A percentile compares a stretch with the other conserved stretches of the same genome.
Conservation (phyloP, 2,888 invertebrate genomes). For the Drosophila tripunctata region DNA sequence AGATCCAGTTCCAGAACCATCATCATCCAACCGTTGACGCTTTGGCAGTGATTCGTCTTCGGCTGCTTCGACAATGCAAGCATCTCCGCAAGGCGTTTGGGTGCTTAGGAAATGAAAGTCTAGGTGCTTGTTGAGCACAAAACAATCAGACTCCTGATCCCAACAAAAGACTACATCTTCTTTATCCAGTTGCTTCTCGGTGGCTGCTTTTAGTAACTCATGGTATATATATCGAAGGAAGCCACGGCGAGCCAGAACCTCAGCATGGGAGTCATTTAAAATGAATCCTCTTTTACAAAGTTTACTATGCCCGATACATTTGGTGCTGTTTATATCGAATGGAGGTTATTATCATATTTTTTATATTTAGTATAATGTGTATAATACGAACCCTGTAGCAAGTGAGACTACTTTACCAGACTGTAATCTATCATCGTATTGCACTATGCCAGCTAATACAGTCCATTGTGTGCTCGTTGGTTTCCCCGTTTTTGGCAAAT, state of each 20-base stretch:
- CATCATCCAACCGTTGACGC: constrained; percentile 39
- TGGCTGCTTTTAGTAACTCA: constrained; percentile 85
- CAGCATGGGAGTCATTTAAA: constrained; percentile 96
- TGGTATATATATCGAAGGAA: constrained; percentile 91
- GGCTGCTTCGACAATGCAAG: constrained; percentile 88
- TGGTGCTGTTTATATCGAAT: constrained; percentile 88
- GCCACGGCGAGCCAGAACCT: constrained; percentile 92
- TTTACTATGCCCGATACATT: constrained; percentile 91
- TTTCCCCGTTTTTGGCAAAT: constrained; percentile 91
- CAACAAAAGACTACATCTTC: constrained; percentile 81
- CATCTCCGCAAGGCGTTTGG: constrained; percentile 97
- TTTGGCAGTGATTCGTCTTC: constrained; percentile 27
- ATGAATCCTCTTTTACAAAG: constrained; percentile 88
- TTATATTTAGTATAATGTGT: not conserved
- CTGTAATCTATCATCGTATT: constrained; percentile 83
- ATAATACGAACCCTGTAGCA: constrained; percentile 79
- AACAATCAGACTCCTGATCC: constrained; percentile 79
- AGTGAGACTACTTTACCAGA: constrained; percentile 89
- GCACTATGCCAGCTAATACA: constrained; percentile 90
- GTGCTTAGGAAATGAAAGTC: constrained; percentile 94
- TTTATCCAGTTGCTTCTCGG: constrained; percentile 36
- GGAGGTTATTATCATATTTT: not conserved
- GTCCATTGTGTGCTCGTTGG: constrained; percentile 92
- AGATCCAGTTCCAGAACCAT: constrained; percentile 3
- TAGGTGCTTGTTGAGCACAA: constrained; percentile 86